Conservation (phyloP, 2,113 vertebrate species). For the Bucco capensis region DNA sequence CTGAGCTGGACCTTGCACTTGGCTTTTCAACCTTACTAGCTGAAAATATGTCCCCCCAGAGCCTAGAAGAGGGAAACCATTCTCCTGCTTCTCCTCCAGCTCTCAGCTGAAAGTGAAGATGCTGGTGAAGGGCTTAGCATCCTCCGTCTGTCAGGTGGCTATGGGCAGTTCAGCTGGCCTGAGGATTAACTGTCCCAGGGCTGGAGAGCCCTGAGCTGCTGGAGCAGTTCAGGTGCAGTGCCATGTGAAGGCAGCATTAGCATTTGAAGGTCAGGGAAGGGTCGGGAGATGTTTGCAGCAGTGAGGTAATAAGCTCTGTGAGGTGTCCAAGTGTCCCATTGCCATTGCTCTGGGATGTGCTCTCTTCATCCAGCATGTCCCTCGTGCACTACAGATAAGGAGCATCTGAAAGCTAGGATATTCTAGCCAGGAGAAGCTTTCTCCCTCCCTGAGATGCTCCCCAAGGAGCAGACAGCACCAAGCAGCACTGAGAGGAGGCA, state of each 20-base stretch:
- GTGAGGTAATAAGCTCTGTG: not conserved
- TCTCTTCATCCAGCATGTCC: too few species aligned
- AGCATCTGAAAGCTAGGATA: too few species aligned
- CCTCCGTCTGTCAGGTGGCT: not conserved
- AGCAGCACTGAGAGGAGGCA: too few species aligned
- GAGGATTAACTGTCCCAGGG: not conserved
- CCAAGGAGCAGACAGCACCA: too few species aligned
- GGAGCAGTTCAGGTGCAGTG: not conserved
- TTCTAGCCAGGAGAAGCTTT: too few species aligned
- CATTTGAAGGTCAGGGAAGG: conserved; percentile 8
- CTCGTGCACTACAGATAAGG: too few species aligned
- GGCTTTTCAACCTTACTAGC: not conserved
- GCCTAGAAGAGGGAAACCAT: not conserved
- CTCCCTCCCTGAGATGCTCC: too few species aligned
- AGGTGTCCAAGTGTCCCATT: not conserved
- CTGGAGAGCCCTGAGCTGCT: not conserved
- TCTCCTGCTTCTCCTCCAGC: not conserved
- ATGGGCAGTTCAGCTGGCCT: not conserved
- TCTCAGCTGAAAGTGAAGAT: not conserved
- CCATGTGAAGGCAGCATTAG: not conserved
- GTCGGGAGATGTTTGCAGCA: not conserved
- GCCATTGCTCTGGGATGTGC: accelerated
- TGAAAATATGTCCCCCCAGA: not conserved
- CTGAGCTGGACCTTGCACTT: not conserved
- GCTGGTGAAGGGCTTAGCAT: not conserved